Base-by-base conservation (phyloP, 2,888 invertebrate species). In the Syrista parreyssii region DNA sequence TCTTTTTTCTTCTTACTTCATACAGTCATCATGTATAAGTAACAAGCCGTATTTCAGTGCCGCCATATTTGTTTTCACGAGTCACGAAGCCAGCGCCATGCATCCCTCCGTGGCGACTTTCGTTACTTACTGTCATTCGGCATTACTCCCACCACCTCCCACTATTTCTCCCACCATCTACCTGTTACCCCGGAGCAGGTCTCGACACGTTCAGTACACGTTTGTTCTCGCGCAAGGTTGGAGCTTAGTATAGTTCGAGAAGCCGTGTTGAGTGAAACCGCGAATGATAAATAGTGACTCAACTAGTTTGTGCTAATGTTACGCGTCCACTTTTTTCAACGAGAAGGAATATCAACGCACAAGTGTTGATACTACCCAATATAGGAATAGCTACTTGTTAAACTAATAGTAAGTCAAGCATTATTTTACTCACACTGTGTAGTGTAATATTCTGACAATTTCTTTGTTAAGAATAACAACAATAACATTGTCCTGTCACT, bases 121-220 rank as follows among this genome's bases (percentile, higher is more conserved):
- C 4, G 23, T 55, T 9, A 55, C 15, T 55, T 23, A 55, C 9
- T 23, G 23, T 23, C 55, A 55, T 55, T 55, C 55, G 55, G 0
- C 23, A 2, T 55, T 55, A 55, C 55, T 55, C 55, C 55, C 55
- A 55, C 55, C 55, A 55, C 23, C 55, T 55, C 55, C 55, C 23
- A 55, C 55, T 23, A 31, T 78, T 81, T 76, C 83, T 82, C 84
- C 85, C 85, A 84, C 84, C 75, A 80, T 75, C 68, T 68, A 68
- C 12, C 40, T 35, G 71, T 71, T 71, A 71, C 23, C 12, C 73
- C 32, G 12, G 79, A 85, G 79, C 85, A 84, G 83, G 87, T 86
- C 79, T 55, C 75, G 78, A 86, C 87, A 85, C 82, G 87, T 84
- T 84, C 80, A 84, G 84, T 86, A 79, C 81, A 83, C 81, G 84